Percentiles rank a stretch among this genome's conserved stretches.
Evolutionary conservation across 2,113 vertebrate species (phyloP).

Genomic region (Prolemur simus): DNA sequence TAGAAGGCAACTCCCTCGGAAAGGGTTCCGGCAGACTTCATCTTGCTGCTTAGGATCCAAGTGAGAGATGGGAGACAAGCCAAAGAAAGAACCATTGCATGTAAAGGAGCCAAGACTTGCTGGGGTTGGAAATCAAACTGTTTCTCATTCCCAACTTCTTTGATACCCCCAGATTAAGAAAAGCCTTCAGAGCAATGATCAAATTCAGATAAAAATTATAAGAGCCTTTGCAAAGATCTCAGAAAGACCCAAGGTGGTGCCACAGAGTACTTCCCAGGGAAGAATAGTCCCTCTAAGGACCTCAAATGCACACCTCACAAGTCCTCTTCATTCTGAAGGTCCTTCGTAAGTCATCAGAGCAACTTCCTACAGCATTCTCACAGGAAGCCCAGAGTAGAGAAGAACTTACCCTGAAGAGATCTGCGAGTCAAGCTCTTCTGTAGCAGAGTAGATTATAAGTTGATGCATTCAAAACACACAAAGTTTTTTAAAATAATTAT

Average conservation of each 20-base stretch:
- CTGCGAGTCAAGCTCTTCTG: neutral
- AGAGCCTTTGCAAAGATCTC: neutral
- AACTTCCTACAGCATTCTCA: neutral
- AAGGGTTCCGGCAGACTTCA: neutral
- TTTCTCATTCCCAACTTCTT: neutral
- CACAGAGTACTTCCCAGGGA: accelerated
- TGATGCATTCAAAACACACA: neutral
- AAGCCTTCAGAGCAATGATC: neutral
- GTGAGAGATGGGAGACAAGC: neutral
- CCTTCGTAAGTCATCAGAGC: neutral
- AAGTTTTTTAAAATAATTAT: neutral
- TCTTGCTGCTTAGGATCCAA: neutral
- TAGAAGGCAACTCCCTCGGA: neutral
- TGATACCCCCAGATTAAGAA: neutral
- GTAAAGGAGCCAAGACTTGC: neutral
- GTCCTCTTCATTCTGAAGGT: neutral
- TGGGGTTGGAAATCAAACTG: neutral
- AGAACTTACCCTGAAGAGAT: neutral
- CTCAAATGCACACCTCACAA: no score
- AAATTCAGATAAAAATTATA: neutral
- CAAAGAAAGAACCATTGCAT: neutral
- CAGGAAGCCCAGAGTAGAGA: neutral
- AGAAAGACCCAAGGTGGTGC: neutral
- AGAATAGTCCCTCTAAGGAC: neutral
- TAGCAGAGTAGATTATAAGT: neutral